Conservation (phyloP, 2,113 vertebrate genomes). For the Pomatostomus ruficeps region DNA sequence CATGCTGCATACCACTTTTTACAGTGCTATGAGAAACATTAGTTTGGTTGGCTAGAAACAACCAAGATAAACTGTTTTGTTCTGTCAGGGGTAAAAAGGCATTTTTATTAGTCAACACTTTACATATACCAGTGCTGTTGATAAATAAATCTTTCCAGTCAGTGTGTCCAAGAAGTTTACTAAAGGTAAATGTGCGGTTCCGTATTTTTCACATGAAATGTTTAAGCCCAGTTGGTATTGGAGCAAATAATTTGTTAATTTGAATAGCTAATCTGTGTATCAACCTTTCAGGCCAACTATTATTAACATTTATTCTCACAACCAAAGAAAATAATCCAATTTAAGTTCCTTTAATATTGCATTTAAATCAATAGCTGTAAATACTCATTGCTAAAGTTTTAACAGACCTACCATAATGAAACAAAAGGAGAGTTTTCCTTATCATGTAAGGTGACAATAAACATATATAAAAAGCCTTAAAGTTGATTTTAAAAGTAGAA, state of each 20-base stretch:
- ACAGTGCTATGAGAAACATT: conserved; percentile 66
- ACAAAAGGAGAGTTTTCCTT: conserved; percentile 26
- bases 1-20: conserved; percentile 70
- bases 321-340: conserved; percentile 55
- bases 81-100: not conserved
- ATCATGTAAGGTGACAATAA: not conserved
- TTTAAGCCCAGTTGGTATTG: not conserved
- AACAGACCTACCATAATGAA: conserved; percentile 43
- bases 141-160: not conserved
- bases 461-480: not conserved
- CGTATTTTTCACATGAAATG: not conserved
- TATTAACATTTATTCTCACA: conserved; percentile 67
- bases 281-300: conserved; percentile 48
- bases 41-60: conserved; percentile 66
- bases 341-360: conserved; percentile 40
- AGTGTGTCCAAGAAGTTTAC: not conserved
- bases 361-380: conserved; percentile 66
- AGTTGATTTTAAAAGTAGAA: not conserved
- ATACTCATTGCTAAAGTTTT: conserved; percentile 51
- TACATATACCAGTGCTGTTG: not conserved
- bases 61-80: conserved; percentile 66
- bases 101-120: conserved; percentile 31
- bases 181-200: not conserved
- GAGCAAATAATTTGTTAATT: conserved; percentile 53
- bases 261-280: conserved; percentile 40